phyloP scores from a whole-genome alignment of 2,888 invertebrate genomes.

The Pheosia gnoma region DNA sequence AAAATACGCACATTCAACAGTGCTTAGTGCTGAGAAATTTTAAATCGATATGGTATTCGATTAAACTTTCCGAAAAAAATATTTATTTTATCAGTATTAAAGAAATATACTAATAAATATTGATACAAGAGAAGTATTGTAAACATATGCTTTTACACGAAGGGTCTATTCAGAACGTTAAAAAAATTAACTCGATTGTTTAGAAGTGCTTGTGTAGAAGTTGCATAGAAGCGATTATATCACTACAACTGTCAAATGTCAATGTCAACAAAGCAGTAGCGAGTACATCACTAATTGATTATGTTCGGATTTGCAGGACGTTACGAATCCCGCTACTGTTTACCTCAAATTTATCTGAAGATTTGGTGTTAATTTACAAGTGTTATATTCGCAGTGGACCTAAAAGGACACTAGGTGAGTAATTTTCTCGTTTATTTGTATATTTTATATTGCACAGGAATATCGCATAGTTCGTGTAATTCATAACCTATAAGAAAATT shows the following conservation, averaged over 20 bases:
- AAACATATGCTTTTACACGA: too few relatives aligned
- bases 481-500: conserved; percentile 46
- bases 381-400: conserved; percentile 57
- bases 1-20: conserved; percentile 70
- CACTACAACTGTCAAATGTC: background rate
- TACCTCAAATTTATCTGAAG: conserved; percentile 71
- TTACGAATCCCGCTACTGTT: conserved; percentile 65
- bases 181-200: too few relatives aligned
- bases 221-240: background rate
- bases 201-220: too few relatives aligned
- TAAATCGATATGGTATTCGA: conserved; percentile 22
- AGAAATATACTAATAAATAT: too few relatives aligned
- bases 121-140: too few relatives aligned
- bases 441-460: conserved; percentile 10
- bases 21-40: conserved; percentile 52
- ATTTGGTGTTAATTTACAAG: conserved; percentile 78
- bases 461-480: conserved; percentile 19
- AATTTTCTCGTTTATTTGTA: conserved; percentile 18
- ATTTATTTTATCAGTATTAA: too few relatives aligned
- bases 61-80: too few relatives aligned
- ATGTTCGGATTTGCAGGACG: conserved; percentile 58
- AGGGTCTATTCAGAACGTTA: too few relatives aligned
- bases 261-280: background rate
- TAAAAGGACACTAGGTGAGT: conserved; percentile 58
- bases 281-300: conserved; percentile 43